Evolutionary conservation across 2,797 vertebrate species (phyloP), one percentile per base, ranked within the genome.

Genomic region (Cossypha dichroa): DNA sequence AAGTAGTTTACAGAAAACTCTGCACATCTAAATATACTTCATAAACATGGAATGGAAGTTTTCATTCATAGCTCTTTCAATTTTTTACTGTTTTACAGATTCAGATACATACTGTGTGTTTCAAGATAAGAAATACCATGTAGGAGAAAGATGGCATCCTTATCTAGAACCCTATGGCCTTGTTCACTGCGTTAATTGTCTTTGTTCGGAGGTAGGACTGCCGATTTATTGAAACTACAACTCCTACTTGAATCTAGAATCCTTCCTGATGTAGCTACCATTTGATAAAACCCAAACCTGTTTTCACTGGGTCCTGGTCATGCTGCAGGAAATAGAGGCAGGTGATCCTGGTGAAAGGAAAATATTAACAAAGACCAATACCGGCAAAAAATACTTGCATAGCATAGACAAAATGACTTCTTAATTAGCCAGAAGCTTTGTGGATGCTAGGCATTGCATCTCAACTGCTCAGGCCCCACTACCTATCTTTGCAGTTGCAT

Each of bases 121-220:
- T 94, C 98, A 98, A 98, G 98, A 98, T 70, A 98, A 98, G 98
- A 98, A 98, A 93, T 98, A 98, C 70, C 98, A 97, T 45, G 96
- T 98, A 79, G 98, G 98, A 85, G 98, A 98, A 93, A 97, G 97
- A 96, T 98, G 98, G 98, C 98, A 98, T 90, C 98, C 98, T 40
- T 98, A 98, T 62, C 97, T 98, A 77, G 98, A 98, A 85, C 98
- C 98, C 13, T 98, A 98, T 38, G 98, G 98, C 85, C 97, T 98
- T 41, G 98, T 98, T 88, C 98, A 98, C 93, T 98, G 98, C 2
- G 97, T 98, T 58, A 98, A 97, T 88, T 98, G 98, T 85, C 96
- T 98, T 69, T 98, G 98, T 88, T 97, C 98, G 68, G 98, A 98
- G 98, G 98, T 98, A 98, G 81, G 95, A 89, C 67, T 51, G 68